These are phyloP conservation scores for Aleadryas rufinucha DNA, from an alignment of 2,113 vertebrate species.

Conservation along the genomic window DNA sequence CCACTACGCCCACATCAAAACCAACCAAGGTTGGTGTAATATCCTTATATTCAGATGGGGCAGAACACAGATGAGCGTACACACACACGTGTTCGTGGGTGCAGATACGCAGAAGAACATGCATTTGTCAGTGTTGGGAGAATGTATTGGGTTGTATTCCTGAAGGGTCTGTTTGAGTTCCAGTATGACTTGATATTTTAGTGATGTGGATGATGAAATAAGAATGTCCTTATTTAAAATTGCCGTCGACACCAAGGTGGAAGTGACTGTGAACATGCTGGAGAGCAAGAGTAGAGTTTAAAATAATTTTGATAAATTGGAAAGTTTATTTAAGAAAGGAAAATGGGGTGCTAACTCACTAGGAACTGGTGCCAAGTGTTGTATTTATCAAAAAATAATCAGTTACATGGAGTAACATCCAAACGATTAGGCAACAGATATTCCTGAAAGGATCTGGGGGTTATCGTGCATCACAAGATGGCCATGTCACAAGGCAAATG, in stretches of 20 bases:
- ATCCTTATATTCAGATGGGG: background rate
- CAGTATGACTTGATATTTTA: background rate
- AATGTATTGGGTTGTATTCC: background rate
- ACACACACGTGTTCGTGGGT: fast-evolving
- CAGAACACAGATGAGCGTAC: background rate
- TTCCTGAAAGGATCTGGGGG: background rate
- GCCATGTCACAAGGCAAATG: background rate
- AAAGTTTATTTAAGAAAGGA: background rate
- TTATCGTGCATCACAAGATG: background rate
- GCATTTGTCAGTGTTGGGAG: fast-evolving
- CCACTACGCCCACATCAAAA: background rate
- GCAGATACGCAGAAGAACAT: background rate
- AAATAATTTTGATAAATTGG: background rate
- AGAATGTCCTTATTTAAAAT: background rate
- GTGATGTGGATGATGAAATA: background rate
- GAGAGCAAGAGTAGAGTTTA: background rate
- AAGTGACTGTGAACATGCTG: background rate
- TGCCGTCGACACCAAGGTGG: background rate
- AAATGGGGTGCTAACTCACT: background rate
- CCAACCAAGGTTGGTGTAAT: background rate
- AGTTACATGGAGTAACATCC: background rate
- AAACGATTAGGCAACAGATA: background rate
- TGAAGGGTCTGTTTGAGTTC: background rate
- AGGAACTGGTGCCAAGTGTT: background rate
- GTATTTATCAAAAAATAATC: background rate